These are phyloP conservation scores for Aplocera efformata DNA, from an alignment of 2,888 invertebrate genomes.

Conservation along the genomic window DNA sequence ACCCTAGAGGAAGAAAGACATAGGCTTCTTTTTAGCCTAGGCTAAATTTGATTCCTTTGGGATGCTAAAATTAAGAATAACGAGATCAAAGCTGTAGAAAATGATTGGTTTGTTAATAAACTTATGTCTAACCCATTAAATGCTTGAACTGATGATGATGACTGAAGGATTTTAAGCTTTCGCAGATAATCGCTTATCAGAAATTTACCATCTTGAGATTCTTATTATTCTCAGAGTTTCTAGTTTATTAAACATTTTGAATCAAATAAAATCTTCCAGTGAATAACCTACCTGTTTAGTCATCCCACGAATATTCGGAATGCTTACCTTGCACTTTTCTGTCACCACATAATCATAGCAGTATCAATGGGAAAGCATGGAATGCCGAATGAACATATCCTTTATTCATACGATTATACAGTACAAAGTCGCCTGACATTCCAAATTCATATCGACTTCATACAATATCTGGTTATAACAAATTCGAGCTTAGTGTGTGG, in stretches of 20 bases:
- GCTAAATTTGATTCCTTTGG: too few species aligned
- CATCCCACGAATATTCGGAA: slow-evolving; percentile 45
- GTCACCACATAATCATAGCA: slow-evolving; percentile 51
- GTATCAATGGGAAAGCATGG: slow-evolving; percentile 62
- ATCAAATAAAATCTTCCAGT: slow-evolving; percentile 35
- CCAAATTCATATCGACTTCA: slow-evolving; percentile 23
- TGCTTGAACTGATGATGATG: too few species aligned
- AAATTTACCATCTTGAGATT: too few species aligned
- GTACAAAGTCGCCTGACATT: slow-evolving; percentile 25
- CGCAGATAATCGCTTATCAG: too few species aligned
- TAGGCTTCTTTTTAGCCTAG: too few species aligned
- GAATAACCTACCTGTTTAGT: slow-evolving; percentile 36
- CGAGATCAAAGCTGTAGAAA: too few species aligned
- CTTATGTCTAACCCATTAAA: too few species aligned
- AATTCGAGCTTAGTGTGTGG: slow-evolving; percentile 65
- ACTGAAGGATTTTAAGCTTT: too few species aligned
- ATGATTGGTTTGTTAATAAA: too few species aligned
- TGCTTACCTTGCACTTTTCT: slow-evolving; percentile 59
- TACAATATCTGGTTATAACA: slow-evolving; percentile 25
- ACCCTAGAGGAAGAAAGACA: too few species aligned
- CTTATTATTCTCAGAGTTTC: neutral
- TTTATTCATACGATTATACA: slow-evolving; percentile 20
- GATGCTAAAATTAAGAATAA: too few species aligned
- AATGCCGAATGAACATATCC: slow-evolving; percentile 58
- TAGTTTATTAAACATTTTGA: too few species aligned